Percentiles rank a stretch among this genome's conserved stretches.
Conservation (phyloP, 2,888 invertebrate species). For the Stenolophus ochropezus region DNA sequence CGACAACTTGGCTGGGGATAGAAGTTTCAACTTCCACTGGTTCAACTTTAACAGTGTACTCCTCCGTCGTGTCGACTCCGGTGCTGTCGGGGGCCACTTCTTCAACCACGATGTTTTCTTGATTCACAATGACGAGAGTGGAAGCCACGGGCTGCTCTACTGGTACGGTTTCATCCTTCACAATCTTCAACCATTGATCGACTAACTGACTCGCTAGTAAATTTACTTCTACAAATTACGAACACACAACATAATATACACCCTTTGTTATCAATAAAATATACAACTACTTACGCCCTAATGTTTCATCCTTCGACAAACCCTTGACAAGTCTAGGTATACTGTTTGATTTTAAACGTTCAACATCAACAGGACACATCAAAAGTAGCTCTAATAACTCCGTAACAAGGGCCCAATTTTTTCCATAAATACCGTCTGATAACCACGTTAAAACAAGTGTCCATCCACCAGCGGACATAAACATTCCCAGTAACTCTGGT, state of each 20-base stretch:
- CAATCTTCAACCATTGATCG: constrained; percentile 92
- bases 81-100: constrained; percentile 60
- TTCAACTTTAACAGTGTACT: constrained; percentile 62
- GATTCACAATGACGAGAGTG: constrained; percentile 55
- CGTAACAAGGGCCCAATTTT: constrained; percentile 90
- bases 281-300: constrained; percentile 81
- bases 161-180: constrained; percentile 80
- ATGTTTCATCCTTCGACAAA: constrained; percentile 87
- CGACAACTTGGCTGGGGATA: constrained; percentile 62
- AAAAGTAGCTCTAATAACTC: constrained; percentile 90
- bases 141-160: constrained; percentile 58
- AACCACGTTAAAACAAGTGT: constrained; percentile 92
- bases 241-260: constrained; percentile 37
- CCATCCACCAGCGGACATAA: constrained; percentile 96
- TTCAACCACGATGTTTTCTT: constrained; percentile 53
- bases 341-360: constrained; percentile 91
- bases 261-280: neutral
- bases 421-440: constrained; percentile 87
- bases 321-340: constrained; percentile 94
- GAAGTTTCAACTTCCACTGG: constrained; percentile 59
- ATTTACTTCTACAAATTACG: constrained; percentile 80
- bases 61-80: constrained; percentile 60
- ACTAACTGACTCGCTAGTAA: constrained; percentile 87
- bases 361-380: constrained; percentile 92
- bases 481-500: constrained; percentile 87